Conservation (phyloP, 2,888 invertebrate species). For the Clitarchus hookeri region DNA sequence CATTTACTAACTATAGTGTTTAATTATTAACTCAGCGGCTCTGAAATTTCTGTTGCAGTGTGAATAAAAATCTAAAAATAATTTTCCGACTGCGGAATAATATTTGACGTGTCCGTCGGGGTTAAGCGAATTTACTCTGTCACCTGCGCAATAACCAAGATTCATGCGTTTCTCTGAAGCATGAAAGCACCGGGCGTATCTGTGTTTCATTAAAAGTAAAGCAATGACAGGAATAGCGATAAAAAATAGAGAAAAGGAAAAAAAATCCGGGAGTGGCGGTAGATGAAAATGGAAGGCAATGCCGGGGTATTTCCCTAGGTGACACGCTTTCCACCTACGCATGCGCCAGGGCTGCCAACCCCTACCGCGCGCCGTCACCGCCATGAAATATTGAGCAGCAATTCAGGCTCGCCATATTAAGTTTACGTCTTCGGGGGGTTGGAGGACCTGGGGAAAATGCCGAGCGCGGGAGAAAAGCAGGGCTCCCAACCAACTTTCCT, state of each 20-base stretch:
- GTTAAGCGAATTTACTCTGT: background rate
- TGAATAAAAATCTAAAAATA: no score
- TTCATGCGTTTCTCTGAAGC: background rate
- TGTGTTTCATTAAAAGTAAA: background rate
- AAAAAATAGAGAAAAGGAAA: background rate
- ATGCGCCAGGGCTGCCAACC: background rate
- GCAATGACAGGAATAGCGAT: background rate
- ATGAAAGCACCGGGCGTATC: background rate
- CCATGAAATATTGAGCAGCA: slow-evolving; percentile 27
- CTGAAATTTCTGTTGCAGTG: no score
- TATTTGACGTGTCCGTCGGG: no score
- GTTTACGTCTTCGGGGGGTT: background rate
- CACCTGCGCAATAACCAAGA: slow-evolving; percentile 6
- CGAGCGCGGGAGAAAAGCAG: background rate
- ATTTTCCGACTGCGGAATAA: no score
- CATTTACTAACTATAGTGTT: no score
- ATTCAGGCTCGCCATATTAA: slow-evolving; percentile 26
- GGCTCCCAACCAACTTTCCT: background rate
- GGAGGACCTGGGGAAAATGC: background rate
- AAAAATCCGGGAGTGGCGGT: background rate
- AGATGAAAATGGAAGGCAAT: slow-evolving; percentile 14
- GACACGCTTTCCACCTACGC: background rate
- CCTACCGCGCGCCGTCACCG: background rate
- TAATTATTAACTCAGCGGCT: no score
- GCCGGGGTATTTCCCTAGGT: background rate